A percentile compares a stretch with the other conserved stretches of the same genome.
Evolutionary conservation across 2,113 vertebrate species (phyloP).

Genomic region (Progne subis): DNA sequence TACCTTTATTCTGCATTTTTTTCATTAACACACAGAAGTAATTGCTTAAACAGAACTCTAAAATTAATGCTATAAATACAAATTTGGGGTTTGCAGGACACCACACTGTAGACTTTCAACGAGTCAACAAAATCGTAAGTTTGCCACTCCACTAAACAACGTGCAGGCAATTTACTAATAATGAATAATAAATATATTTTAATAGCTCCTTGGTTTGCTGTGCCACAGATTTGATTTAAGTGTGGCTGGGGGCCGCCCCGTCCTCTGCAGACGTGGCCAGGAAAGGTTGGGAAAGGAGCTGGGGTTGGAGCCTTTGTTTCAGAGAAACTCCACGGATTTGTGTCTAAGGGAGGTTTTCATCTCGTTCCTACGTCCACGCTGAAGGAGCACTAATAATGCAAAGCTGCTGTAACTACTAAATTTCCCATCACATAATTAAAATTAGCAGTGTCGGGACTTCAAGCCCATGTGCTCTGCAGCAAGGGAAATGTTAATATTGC

Average conservation of each 20-base stretch:
- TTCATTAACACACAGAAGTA: neutral
- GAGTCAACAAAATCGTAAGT: conserved; percentile 76
- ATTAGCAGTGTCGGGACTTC: neutral
- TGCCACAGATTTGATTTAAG: conserved; percentile 63
- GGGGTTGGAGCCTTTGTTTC: neutral
- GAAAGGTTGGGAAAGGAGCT: neutral
- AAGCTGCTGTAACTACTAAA: neutral
- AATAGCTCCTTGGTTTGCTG: conserved; percentile 68
- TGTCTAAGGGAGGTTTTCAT: neutral
- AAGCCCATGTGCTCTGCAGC: neutral
- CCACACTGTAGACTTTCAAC: conserved; percentile 62
- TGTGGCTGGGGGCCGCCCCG: neutral
- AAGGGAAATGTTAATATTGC: neutral
- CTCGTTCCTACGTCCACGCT: neutral
- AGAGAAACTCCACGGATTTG: neutral
- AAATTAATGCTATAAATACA: conserved; percentile 83
- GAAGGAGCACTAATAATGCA: conserved; percentile 19
- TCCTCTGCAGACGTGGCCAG: neutral
- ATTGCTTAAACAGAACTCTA: conserved; percentile 57
- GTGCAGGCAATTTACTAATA: conserved; percentile 78
- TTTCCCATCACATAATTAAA: conserved; percentile 40
- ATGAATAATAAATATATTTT: conserved; percentile 83
- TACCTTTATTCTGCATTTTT: conserved; percentile 58
- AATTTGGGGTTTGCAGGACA: conserved; percentile 65
- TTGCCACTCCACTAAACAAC: conserved; percentile 61